Evolutionary conservation across 2,888 invertebrate genomes (phyloP), one percentile per base, ranked within the genome.

Genomic region (Zeuzera pyrina): DNA sequence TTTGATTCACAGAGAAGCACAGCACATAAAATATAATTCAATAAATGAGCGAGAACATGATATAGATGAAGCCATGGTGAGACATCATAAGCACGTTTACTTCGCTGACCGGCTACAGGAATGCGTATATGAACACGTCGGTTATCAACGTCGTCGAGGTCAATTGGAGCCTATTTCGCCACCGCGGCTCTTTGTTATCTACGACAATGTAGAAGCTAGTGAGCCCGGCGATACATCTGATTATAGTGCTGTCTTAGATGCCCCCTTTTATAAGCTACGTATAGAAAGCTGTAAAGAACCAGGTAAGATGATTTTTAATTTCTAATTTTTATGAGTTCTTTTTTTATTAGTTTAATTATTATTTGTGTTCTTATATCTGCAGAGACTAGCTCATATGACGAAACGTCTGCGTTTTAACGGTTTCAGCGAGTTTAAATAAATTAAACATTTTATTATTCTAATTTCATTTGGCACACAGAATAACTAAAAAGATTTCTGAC

Each of bases 161-260:
- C 59, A 62, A 13, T 37, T 65, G 0, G 88, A 90, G 53, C 85
- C 89, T 0, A 57, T 93, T 11, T 85, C 87, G 22, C 78, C 88
- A 0, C 87, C 88, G 23, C 79, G 90, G 24, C 84, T 91, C 29
- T 91, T 86, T 49, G 84, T 91, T 15, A 85, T 91, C 5, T 89
- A 91, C 46, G 90, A 92, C 47, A 91, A 90, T 37, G 86, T 93
- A 16, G 90, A 91, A 49, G 88, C 92, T 6, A 85, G 87, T 22
- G 87, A 90, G 31, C 85, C 88, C 0, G 85, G 86, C 23, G 88
- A 89, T 43, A 84, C 85, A 1, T 76, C 85, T 5, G 85, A 86
- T 41, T 88, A 87, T 43, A 86, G 86, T 45, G 85, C 79, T 4
- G 78, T 86, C 30, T 78, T 85, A 8, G 86, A 88, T 43, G 85